These are phyloP conservation scores for Centropristis striata DNA, from an alignment of 2,113 vertebrate genomes.

Conservation along the genomic window DNA sequence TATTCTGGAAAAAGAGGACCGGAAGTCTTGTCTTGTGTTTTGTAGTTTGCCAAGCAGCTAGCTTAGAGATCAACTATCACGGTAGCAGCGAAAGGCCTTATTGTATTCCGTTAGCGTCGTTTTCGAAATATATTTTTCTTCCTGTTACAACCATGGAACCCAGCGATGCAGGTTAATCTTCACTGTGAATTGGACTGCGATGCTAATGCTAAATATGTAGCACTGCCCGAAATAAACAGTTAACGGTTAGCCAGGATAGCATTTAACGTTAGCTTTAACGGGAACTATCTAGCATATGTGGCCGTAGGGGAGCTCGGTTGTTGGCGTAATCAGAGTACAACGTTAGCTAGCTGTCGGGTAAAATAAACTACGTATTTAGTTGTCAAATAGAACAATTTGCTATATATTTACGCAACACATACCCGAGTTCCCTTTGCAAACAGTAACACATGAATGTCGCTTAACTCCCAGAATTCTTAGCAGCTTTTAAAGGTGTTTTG, in stretches of 20 bases:
- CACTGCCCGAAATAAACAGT: neutral
- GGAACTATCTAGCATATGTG: neutral
- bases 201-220: neutral
- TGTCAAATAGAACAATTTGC: neutral
- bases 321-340: neutral
- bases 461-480: neutral
- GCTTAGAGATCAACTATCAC: neutral
- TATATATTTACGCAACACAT: neutral
- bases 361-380: neutral
- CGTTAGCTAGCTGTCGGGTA: conserved; percentile 9
- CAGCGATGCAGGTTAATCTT: conserved; percentile 70
- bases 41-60: neutral
- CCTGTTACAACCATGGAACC: conserved; percentile 73
- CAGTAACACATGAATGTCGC: neutral
- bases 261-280: neutral
- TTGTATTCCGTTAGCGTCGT: neutral
- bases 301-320: neutral
- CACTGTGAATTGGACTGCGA: neutral
- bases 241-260: neutral
- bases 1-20: conserved; percentile 32
- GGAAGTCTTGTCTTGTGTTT: conserved; percentile 9
- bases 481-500: neutral
- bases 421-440: neutral
- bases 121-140: conserved; percentile 10
- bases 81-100: conserved; percentile 5